Base-by-base conservation (phyloP, 1,140 invertebrate genomes). In the Trichoplusia ni region DNA sequence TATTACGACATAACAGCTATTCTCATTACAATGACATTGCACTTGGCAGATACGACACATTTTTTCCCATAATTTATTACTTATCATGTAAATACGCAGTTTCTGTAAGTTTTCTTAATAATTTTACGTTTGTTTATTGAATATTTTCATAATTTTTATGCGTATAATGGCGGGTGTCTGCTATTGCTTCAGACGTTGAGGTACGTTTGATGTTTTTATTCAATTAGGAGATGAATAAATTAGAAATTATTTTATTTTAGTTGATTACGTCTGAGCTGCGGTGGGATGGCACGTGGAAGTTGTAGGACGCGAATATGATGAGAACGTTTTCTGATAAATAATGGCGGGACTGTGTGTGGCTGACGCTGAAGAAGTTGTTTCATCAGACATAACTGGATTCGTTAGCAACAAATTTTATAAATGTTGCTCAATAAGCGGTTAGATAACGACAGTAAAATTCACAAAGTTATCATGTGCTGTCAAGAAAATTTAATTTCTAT, bases 81-180 rank as follows among this genome's bases (percentile, higher is more conserved):
- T 9, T 13, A 49, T 31, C 46, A 1, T 29, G 46, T 18, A 49
- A 31, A 49, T 13, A 49, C 46, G 46, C 46, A 49, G 23, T 49
- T 31, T 49, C 25, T 3, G 25, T 49, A 49, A 23, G 9, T 44
- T n/a, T 14, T 44, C 3, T 42, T n/a, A 42, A 21, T 21, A 7
- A 21, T 42, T 21, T 11, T 14, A 54, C 13, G 1, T 56, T 38
- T 35, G n/a, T 38, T 56, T 56, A 46, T 42, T 44, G 40, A 35
- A 47, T 47, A 25, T 47, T 47, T 35, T 60, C 38, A 59, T 44
- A 59, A 18, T 47, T 60, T 29, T 60, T 60, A 46, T 60, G 9
- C 11, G 6, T 18, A 7, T 60, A 35, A 60, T 31, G 27, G 19
- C 16, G 19, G n/a, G 8, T 31, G 14, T 5, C 3, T n/a, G 0